Percentiles rank a stretch among this genome's conserved stretches.
Evolutionary conservation across 2,113 vertebrate genomes (phyloP).

Genomic region (Nothobranchius furzeri): DNA sequence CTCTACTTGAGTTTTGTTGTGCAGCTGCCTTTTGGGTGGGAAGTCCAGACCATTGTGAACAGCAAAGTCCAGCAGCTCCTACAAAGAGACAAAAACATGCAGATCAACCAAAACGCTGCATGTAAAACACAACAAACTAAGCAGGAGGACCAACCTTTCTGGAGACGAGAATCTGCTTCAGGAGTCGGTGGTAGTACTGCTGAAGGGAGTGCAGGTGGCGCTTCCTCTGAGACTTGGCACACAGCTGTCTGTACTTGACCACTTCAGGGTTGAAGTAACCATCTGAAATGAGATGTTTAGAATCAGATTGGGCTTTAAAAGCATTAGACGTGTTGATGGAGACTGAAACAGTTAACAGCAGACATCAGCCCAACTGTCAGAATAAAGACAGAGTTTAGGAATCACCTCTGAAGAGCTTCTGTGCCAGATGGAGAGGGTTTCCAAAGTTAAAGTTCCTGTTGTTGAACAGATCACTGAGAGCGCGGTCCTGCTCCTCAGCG

Average conservation of each 20-base stretch:
- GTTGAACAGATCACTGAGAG: conserved; percentile 84
- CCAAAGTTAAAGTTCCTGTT: conserved; percentile 91
- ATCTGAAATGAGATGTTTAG: conserved; percentile 72
- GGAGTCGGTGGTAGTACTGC: conserved; percentile 92
- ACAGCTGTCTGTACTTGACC: conserved; percentile 94
- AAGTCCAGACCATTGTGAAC: conserved; percentile 86
- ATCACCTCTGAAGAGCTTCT: conserved; percentile 92
- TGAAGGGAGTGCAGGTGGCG: conserved; percentile 89
- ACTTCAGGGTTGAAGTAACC: conserved; percentile 97
- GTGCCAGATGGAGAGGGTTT: conserved; percentile 92
- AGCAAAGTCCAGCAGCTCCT: conserved; percentile 91
- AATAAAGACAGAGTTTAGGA: neutral
- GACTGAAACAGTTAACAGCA: neutral
- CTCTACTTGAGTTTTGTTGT: conserved; percentile 76
- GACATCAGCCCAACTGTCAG: neutral
- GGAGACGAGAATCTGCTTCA: conserved; percentile 94
- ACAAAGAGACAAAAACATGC: conserved; percentile 12
- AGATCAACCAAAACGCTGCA: neutral
- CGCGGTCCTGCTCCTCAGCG: conserved; percentile 81
- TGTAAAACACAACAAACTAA: too few species aligned
- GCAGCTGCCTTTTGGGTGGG: conserved; percentile 77
- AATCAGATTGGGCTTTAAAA: neutral
- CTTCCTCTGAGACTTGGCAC: conserved; percentile 92
- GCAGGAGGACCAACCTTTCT: conserved; percentile 82
- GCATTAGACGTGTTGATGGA: too few species aligned